phyloP scores from a whole-genome alignment of 2,888 invertebrate genomes.

The Synergus itoensis region DNA sequence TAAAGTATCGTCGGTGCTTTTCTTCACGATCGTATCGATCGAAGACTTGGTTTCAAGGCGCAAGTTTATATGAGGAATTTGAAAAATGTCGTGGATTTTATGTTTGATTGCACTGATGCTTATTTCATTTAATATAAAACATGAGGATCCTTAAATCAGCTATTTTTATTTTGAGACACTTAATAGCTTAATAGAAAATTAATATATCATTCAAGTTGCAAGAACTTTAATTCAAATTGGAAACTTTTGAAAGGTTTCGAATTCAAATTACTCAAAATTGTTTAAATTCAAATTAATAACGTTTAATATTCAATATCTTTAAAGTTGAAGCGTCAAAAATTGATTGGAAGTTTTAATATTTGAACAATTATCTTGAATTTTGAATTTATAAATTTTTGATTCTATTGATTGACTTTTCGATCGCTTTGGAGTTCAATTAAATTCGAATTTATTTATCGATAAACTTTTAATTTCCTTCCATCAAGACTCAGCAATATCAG shows the following conservation, averaged over 20 bases:
- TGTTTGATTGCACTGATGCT: not conserved
- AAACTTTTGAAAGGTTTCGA: not conserved
- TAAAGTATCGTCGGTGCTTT: slow-evolving; percentile 5
- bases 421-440: not conserved
- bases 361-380: not conserved
- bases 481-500: not conserved
- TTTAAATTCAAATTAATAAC: not conserved
- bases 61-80: slow-evolving; percentile 33
- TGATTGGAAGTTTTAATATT: not conserved
- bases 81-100: slow-evolving; percentile 13
- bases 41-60: slow-evolving; percentile 33
- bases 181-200: too few relatives aligned
- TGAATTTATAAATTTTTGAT: not conserved
- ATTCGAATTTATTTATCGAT: not conserved
- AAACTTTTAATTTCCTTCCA: slow-evolving; percentile 1
- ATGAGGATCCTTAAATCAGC: not conserved
- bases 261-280: too few relatives aligned
- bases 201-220: not conserved
- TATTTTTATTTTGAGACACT: not conserved
- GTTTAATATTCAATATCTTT: not conserved
- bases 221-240: not conserved
- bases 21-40: slow-evolving; percentile 35
- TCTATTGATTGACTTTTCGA: too few relatives aligned
- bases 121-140: not conserved
- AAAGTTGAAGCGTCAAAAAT: too few relatives aligned